A percentile compares a stretch with the other conserved stretches of the same genome.
phyloP scores from a whole-genome alignment of 2,113 vertebrate species.

The Gallinago undulata region DNA sequence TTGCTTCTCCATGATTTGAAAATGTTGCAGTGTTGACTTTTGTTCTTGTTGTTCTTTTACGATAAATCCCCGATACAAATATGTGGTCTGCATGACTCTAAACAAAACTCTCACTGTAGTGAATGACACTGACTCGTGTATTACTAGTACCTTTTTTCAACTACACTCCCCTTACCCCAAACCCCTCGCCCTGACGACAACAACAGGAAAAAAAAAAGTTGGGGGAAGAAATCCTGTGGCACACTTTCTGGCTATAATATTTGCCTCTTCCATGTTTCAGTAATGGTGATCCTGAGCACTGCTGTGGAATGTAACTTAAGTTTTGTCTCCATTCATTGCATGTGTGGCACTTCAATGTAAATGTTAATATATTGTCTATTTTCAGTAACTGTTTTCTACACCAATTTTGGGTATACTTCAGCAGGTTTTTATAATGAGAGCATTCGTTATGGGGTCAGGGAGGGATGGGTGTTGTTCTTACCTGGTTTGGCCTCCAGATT shows the following conservation, averaged over 20 bases:
- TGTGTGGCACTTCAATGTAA: background rate
- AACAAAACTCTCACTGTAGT: background rate
- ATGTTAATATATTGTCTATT: background rate
- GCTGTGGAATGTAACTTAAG: background rate
- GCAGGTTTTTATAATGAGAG: background rate
- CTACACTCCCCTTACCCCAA: accelerated
- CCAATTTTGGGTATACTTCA: background rate
- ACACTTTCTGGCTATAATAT: background rate
- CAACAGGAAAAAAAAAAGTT: background rate
- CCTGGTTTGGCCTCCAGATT: background rate
- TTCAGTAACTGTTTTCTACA: background rate
- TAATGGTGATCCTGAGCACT: background rate
- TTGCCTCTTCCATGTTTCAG: background rate
- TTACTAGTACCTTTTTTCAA: background rate
- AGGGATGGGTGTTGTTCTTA: background rate
- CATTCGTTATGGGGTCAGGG: background rate
- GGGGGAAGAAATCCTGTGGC: background rate
- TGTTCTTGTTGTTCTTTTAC: background rate
- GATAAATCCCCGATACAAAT: background rate
- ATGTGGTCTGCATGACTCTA: background rate
- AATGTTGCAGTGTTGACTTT: background rate
- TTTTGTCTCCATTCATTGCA: background rate
- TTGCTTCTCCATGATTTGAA: background rate
- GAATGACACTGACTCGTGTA: background rate
- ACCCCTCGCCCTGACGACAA: too few species aligned